phyloP scores from a whole-genome alignment of 2,797 vertebrate genomes.

The Rhabdophis nuchalis region DNA sequence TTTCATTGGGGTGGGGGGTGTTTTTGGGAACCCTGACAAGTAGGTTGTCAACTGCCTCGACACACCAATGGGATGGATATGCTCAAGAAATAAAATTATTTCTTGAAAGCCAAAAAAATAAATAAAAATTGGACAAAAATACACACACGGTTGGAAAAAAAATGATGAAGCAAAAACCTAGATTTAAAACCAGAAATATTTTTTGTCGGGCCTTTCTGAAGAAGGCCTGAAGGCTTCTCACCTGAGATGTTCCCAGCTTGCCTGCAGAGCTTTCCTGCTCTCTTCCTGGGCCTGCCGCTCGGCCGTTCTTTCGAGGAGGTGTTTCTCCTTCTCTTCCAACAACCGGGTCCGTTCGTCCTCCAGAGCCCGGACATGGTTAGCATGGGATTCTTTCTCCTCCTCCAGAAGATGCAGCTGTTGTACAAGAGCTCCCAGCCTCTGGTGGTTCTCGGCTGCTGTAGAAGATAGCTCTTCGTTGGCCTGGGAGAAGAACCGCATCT shows the following conservation, averaged over 20 bases:
- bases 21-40: no score
- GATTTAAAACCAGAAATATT: no score
- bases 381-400: constrained; percentile 55
- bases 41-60: background rate
- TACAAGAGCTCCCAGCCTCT: constrained; percentile 42
- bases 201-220: background rate
- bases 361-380: constrained; percentile 57
- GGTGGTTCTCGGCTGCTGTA: constrained; percentile 62
- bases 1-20: no score
- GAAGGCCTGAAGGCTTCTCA: background rate
- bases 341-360: constrained; percentile 63
- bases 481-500: constrained; percentile 14
- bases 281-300: background rate
- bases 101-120: no score
- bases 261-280: background rate
- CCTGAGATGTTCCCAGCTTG: constrained; percentile 1
- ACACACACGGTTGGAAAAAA: no score
- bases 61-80: background rate
- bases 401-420: constrained; percentile 62
- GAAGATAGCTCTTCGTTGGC: constrained; percentile 61
- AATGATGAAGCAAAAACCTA: no score
- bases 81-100: background rate
- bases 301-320: constrained; percentile 21
- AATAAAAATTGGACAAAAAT: no score
- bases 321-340: constrained; percentile 64